Evolutionary conservation across 1,140 invertebrate species (phyloP).

Genomic region (Vollenhovia emeryi): DNA sequence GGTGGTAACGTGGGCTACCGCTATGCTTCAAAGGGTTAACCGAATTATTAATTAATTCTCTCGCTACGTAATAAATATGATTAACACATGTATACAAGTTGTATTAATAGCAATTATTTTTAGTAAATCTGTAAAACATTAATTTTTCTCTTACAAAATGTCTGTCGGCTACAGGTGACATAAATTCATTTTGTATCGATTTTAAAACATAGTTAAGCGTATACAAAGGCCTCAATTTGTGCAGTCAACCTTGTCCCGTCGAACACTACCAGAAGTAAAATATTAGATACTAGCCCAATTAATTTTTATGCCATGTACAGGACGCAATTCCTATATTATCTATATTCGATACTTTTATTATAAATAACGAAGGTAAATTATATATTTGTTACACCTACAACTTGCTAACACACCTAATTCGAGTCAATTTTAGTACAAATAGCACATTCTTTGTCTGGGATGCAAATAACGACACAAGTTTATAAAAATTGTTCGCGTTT

Average conservation of each 20-base stretch:
- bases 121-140: neutral
- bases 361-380: neutral
- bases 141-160: neutral
- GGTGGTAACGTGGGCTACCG: too few species aligned
- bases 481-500: neutral
- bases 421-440: neutral
- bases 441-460: neutral
- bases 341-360: neutral
- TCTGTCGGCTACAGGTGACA: too few species aligned
- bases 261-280: neutral
- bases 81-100: too few species aligned
- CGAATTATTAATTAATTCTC: neutral
- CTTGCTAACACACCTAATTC: neutral
- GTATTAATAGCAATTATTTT: neutral
- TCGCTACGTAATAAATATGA: neutral
- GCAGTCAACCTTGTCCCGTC: neutral
- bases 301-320: neutral
- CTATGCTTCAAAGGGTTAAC: too few species aligned
- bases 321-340: neutral
- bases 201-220: slow-evolving; percentile 2
- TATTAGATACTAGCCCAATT: neutral
- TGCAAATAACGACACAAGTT: neutral
- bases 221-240: slow-evolving; percentile 57
- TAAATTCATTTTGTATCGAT: slow-evolving; percentile 40
- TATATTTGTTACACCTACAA: neutral